phyloP scores from a whole-genome alignment of 1,140 invertebrate genomes.

The Zaprionus kolodkinae region DNA sequence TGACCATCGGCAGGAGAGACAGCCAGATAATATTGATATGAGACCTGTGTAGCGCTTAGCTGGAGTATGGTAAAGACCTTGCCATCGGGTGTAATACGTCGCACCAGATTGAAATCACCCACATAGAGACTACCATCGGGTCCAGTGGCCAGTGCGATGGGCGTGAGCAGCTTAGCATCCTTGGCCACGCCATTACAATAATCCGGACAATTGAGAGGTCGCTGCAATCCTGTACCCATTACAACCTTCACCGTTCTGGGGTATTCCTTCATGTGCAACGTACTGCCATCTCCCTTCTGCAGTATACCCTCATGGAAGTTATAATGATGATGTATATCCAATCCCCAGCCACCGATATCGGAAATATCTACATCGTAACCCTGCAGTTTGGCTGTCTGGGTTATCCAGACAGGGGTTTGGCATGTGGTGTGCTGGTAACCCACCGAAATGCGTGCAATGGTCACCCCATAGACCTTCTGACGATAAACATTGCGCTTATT shows the following conservation, averaged over 20 bases:
- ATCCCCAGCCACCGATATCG: conserved; percentile 98
- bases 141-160: conserved; percentile 95
- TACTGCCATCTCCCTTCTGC: conserved; percentile 98
- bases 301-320: conserved; percentile 98
- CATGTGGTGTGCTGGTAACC: conserved; percentile 98
- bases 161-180: conserved; percentile 94
- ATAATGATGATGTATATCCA: conserved; percentile 99
- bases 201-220: conserved; percentile 89
- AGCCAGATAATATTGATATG: conserved; percentile 97
- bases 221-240: conserved; percentile 96
- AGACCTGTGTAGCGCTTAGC: conserved; percentile 95
- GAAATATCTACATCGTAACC: conserved; percentile 99
- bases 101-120: conserved; percentile 97
- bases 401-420: conserved; percentile 95
- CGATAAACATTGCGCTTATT: conserved; percentile 98
- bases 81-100: conserved; percentile 95
- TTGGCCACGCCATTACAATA: conserved; percentile 94
- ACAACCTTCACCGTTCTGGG: conserved; percentile 95
- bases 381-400: conserved; percentile 95
- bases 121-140: conserved; percentile 98
- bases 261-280: conserved; percentile 96
- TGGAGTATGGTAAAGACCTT: conserved; percentile 96
- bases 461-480: conserved; percentile 96
- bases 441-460: conserved; percentile 93
- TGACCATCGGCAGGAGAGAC: conserved; percentile 97